Percentiles rank a stretch among this genome's conserved stretches.
Evolutionary conservation across 1,140 invertebrate species (phyloP).

Genomic region (Holcopasites calliopsidis): DNA sequence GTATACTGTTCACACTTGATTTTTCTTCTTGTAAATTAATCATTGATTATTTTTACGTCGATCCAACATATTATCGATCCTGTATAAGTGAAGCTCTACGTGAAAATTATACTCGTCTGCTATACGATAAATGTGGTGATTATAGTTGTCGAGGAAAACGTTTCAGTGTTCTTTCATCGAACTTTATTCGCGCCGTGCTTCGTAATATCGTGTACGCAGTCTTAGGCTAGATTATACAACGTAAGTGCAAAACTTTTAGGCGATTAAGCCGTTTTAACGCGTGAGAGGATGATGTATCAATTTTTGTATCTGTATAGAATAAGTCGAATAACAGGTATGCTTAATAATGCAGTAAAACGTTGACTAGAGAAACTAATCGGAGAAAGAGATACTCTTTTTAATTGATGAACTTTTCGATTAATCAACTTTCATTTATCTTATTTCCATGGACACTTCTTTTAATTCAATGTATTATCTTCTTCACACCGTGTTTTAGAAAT

Average conservation of each 20-base stretch:
- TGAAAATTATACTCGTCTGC: slow-evolving; percentile 40
- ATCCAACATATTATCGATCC: slow-evolving; percentile 36
- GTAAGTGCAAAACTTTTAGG: slow-evolving; percentile 56
- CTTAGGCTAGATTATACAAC: slow-evolving; percentile 66
- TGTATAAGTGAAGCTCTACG: slow-evolving; percentile 38
- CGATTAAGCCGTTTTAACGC: slow-evolving; percentile 72
- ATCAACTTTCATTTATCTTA: slow-evolving; percentile 1
- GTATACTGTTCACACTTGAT: slow-evolving; percentile 24
- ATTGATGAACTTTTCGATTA: slow-evolving; percentile 43
- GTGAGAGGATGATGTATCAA: slow-evolving; percentile 77
- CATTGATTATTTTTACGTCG: slow-evolving; percentile 38
- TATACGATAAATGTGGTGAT: slow-evolving; percentile 49
- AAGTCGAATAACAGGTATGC: slow-evolving; percentile 61
- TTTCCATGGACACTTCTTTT: neutral
- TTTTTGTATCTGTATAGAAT: slow-evolving; percentile 78
- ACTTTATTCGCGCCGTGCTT: slow-evolving; percentile 65
- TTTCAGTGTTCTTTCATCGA: slow-evolving; percentile 64
- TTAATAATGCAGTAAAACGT: slow-evolving; percentile 48
- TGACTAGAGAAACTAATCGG: slow-evolving; percentile 52
- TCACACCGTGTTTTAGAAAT: neutral
- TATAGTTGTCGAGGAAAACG: slow-evolving; percentile 58
- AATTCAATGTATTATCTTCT: neutral
- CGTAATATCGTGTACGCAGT: slow-evolving; percentile 65
- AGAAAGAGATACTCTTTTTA: slow-evolving; percentile 17
- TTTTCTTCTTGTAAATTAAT: slow-evolving; percentile 29